Conservation (phyloP, 2,888 invertebrate genomes). For the Eudasyphora cyanicolor region DNA sequence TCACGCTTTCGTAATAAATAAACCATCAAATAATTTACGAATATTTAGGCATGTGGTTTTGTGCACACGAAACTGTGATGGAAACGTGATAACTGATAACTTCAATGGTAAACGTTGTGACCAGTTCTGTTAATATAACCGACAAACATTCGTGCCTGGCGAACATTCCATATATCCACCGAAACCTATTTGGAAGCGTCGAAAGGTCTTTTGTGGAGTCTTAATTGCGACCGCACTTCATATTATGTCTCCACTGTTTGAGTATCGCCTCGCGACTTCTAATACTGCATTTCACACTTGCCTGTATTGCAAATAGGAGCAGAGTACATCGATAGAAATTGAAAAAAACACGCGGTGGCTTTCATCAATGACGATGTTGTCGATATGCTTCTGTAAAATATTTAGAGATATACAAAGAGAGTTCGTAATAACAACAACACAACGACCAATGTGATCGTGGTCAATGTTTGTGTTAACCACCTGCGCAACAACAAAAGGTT, state of each 20-base stretch:
- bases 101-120: background rate
- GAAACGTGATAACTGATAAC: conserved; percentile 15
- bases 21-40: background rate
- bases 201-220: background rate
- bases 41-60: background rate
- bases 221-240: background rate
- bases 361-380: conserved; percentile 28
- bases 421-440: background rate
- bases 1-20: conserved; percentile 5
- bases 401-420: conserved; percentile 10
- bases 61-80: background rate
- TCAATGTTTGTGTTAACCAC: background rate
- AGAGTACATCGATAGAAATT: background rate
- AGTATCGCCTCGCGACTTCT: no score
- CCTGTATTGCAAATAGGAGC: background rate
- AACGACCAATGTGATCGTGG: background rate
- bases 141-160: conserved; percentile 17
- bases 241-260: background rate
- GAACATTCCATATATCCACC: background rate
- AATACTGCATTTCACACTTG: conserved; percentile 33
- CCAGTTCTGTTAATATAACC: background rate
- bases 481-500: background rate
- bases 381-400: conserved; percentile 18
- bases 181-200: background rate
- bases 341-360: background rate